Base-by-base conservation (phyloP, 2,888 invertebrate genomes). In the Flexamia atlantica region DNA sequence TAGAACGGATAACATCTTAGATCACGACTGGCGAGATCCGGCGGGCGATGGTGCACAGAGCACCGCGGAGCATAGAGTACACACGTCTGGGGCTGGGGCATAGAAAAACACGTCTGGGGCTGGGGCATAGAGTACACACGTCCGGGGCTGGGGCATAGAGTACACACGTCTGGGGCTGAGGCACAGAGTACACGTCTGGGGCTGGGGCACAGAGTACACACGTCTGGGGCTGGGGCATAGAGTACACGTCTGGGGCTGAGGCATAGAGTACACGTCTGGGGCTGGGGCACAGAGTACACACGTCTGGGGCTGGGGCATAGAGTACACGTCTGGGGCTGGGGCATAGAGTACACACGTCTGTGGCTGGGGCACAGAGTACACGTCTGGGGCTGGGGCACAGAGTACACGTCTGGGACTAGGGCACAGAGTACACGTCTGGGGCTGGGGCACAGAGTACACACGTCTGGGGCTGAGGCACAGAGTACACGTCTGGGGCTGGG, bases 1-100 rank as follows among this genome's bases (percentile, higher is more conserved):
- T n/a, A n/a, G n/a, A n/a, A n/a, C n/a, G 64, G 64, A 64, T 64
- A 64, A 64, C 64, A 64, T 64, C 64, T 28, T 5, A 28, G 64
- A 64, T 64, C 64, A 64, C 53, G 53, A 53, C 53, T 23, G 53
- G 53, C 53, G 53, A 4, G 30, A 68, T 36, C 68, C n/a, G 68
- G 30, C 30, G 68, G n/a, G 30, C 28, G 28, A 23, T 30, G 30
- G 68, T n/a, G 30, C 68, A 28, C 30, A 30, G 68, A 68, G 68
- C 14, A 30, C 68, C 23, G 23, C n/a, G n/a, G 53, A 23, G 53
- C 28, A 60, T 60, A 17, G 46, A 46, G 46, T 46, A 46, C 46
- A 46, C 46, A 12, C 12, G 17, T 46, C n/a, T 46, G 17, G 46
- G 36, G 9, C 4, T 17, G 17, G n/a, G n/a, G 46, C 46, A 46